phyloP scores from a whole-genome alignment of 2,113 vertebrate species.

The Corapipo altera region DNA sequence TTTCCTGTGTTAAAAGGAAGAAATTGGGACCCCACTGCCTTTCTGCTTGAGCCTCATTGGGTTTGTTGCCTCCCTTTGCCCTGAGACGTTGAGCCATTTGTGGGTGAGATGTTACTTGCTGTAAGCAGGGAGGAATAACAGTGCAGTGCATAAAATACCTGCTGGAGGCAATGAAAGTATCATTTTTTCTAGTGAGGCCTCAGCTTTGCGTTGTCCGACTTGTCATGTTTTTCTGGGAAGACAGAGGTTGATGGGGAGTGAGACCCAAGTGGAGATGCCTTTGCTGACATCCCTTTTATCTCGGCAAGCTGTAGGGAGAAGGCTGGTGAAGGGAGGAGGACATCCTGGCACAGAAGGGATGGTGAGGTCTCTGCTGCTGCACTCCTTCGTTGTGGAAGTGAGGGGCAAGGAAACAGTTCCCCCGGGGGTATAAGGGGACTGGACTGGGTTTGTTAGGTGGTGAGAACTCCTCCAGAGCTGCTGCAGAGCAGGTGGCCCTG shows the following conservation, averaged over 20 bases:
- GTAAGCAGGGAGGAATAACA: neutral
- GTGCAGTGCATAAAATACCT: neutral
- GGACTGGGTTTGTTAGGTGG: neutral
- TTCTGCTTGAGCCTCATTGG: neutral
- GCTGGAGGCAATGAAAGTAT: neutral
- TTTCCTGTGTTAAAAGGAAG: neutral
- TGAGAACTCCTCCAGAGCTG: neutral
- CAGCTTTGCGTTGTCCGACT: neutral
- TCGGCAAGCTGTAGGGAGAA: neutral
- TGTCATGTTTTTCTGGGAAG: neutral
- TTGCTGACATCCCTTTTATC: neutral
- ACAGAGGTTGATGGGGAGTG: neutral
- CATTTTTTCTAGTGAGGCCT: neutral
- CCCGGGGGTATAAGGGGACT: neutral
- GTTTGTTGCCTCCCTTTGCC: neutral
- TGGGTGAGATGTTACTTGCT: neutral
- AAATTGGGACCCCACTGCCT: neutral
- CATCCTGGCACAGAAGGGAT: accelerated
- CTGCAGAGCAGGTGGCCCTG: neutral
- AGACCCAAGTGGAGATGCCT: neutral
- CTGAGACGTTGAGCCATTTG: accelerated
- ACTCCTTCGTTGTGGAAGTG: neutral
- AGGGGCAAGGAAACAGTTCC: neutral
- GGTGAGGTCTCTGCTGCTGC: neutral
- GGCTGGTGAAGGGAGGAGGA: neutral